phyloP scores from a whole-genome alignment of 2,888 invertebrate genomes.

The Lobophora halterata region DNA sequence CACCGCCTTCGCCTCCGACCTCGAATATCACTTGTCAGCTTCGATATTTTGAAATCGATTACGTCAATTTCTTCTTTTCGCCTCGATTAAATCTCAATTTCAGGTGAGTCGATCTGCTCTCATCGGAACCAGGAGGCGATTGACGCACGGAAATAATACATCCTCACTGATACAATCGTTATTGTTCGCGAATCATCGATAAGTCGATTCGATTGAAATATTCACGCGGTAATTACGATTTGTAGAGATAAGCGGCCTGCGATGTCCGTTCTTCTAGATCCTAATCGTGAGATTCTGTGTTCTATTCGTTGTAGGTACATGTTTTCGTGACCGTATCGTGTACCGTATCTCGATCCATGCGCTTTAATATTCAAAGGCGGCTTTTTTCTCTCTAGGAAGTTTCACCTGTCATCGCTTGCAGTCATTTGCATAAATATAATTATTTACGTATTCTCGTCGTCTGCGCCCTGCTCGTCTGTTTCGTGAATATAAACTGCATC shows the following conservation, averaged over 20 bases:
- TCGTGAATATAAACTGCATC: constrained; percentile 66
- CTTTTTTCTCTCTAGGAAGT: constrained; percentile 60
- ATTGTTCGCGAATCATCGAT: constrained; percentile 69
- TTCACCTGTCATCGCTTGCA: constrained; percentile 66
- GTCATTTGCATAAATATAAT: constrained; percentile 67
- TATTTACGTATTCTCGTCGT: constrained; percentile 66
- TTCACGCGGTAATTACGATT: constrained; percentile 75
- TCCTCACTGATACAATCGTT: constrained; percentile 59
- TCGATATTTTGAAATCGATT: constrained; percentile 73
- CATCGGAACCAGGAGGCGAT: constrained; percentile 40
- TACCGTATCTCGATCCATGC: constrained; percentile 51
- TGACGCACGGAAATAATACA: constrained; percentile 67
- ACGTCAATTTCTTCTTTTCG: constrained; percentile 62
- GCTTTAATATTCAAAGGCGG: constrained; percentile 57
- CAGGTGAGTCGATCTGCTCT: constrained; percentile 50
- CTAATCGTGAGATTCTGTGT: constrained; percentile 45
- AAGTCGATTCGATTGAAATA: constrained; percentile 71
- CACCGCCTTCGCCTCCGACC: constrained; percentile 66
- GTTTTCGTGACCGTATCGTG: constrained; percentile 51
- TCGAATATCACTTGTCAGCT: constrained; percentile 67
- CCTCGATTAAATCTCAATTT: constrained; percentile 59
- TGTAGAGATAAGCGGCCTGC: constrained; percentile 57
- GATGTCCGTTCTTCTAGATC: constrained; percentile 50
- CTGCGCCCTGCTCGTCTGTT: constrained; percentile 49
- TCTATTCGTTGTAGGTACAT: constrained; percentile 50